phyloP scores from a whole-genome alignment of 35 echinoderm and acorn worm genomes.

The Patiria miniata region DNA sequence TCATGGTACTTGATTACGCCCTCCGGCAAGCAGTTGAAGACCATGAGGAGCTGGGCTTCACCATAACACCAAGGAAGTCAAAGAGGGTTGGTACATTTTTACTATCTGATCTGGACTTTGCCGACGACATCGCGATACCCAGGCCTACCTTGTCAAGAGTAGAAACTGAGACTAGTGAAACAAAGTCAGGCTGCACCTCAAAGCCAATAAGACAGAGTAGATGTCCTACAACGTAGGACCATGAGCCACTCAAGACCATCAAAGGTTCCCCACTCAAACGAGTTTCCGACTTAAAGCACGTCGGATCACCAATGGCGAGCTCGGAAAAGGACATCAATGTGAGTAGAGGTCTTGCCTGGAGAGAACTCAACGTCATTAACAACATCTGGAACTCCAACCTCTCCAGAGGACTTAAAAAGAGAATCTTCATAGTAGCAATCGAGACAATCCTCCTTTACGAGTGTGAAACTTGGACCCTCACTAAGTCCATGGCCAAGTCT shows the following conservation, averaged over 20 bases:
- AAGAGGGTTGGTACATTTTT: too few relatives aligned
- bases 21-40: too few relatives aligned
- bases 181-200: neutral
- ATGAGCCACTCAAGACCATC: neutral
- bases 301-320: conserved; percentile 32
- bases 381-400: too few relatives aligned
- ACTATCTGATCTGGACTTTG: too few relatives aligned
- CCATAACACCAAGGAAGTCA: too few relatives aligned
- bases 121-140: conserved; percentile 29
- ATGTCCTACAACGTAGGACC: conserved; percentile 2
- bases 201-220: neutral
- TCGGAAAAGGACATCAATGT: conserved; percentile 40
- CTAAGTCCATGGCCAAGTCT: too few relatives aligned
- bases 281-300: conserved; percentile 18
- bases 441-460: too few relatives aligned
- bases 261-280: neutral
- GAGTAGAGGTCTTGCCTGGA: conserved; percentile 29
- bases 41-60: too few relatives aligned
- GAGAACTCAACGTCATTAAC: neutral
- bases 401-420: too few relatives aligned
- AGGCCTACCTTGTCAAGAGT: neutral
- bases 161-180: neutral
- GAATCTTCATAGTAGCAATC: too few relatives aligned
- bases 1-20: too few relatives aligned
- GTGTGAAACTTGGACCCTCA: too few relatives aligned